phyloP scores from a whole-genome alignment of 1,140 invertebrate species.

The Pachypeltis micranthus region DNA sequence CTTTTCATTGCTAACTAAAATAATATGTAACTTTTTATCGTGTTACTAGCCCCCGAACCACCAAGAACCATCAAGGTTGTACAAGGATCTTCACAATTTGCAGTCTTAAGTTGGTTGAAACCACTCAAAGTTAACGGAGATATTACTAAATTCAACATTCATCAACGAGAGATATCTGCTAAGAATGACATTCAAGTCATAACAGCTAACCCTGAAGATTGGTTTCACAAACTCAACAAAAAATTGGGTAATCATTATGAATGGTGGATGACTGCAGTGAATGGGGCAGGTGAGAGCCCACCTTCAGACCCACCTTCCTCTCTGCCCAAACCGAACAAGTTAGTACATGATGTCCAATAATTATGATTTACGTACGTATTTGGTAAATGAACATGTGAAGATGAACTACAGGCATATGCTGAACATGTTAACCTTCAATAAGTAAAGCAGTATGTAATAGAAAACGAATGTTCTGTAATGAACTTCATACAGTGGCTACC shows the following conservation, averaged over 20 bases:
- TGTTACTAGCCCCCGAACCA: slow-evolving; percentile 55
- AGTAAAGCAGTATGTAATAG: too few species aligned
- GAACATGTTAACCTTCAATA: too few species aligned
- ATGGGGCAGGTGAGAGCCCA: not conserved
- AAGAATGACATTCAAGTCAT: not conserved
- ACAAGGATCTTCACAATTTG: slow-evolving; percentile 57
- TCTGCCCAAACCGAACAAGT: not conserved
- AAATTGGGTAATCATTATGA: slow-evolving; percentile 32
- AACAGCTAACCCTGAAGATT: slow-evolving; percentile 16
- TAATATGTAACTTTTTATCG: not conserved
- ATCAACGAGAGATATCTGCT: slow-evolving; percentile 32
- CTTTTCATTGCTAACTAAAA: not conserved
- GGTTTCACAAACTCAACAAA: slow-evolving; percentile 32
- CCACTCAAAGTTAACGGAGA: slow-evolving; percentile 65
- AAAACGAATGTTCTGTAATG: too few species aligned
- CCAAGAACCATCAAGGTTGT: slow-evolving; percentile 68
- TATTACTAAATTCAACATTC: slow-evolving; percentile 69
- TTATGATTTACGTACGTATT: too few species aligned
- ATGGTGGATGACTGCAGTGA: slow-evolving; percentile 37
- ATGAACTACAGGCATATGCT: too few species aligned
- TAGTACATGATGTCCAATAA: too few species aligned
- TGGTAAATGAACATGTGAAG: too few species aligned
- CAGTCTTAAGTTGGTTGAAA: slow-evolving; percentile 73
- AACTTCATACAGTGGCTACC: too few species aligned
- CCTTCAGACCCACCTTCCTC: not conserved